Evolutionary conservation across 2,113 vertebrate species (phyloP).

Genomic region (Scolopax mira): DNA sequence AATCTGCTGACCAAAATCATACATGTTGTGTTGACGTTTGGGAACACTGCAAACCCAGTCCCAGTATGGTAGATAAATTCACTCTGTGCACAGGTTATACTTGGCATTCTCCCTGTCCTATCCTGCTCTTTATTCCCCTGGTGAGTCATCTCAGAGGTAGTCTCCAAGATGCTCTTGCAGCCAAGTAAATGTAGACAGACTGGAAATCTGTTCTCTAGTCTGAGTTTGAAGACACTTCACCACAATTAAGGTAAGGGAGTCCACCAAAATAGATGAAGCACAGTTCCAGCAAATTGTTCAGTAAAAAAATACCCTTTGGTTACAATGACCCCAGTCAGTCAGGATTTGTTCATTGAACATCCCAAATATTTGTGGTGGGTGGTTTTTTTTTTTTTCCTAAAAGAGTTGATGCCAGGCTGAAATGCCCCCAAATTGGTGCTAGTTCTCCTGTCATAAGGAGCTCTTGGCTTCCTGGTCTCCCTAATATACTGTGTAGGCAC

Average conservation of each 20-base stretch:
- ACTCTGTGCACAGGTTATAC: neutral
- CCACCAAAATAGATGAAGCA: neutral
- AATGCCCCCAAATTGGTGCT: neutral
- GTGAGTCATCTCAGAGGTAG: neutral
- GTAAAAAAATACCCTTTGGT: neutral
- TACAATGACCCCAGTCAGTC: neutral
- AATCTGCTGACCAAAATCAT: neutral
- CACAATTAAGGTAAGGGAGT: neutral
- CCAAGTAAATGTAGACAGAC: neutral
- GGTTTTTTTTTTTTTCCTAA: no score
- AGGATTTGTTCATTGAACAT: neutral
- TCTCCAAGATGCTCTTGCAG: neutral
- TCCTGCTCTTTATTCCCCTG: neutral
- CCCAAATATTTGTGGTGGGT: neutral
- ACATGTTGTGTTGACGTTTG: neutral
- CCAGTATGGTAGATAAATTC: neutral
- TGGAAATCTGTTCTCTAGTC: neutral
- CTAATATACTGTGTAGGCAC: accelerated
- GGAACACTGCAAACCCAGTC: neutral
- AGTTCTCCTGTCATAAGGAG: neutral
- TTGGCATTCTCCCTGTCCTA: neutral
- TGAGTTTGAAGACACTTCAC: neutral
- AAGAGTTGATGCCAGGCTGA: neutral
- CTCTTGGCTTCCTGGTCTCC: neutral
- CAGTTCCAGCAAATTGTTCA: neutral